phyloP scores from a whole-genome alignment of 2,888 invertebrate genomes.

The Cistogaster globosa region DNA sequence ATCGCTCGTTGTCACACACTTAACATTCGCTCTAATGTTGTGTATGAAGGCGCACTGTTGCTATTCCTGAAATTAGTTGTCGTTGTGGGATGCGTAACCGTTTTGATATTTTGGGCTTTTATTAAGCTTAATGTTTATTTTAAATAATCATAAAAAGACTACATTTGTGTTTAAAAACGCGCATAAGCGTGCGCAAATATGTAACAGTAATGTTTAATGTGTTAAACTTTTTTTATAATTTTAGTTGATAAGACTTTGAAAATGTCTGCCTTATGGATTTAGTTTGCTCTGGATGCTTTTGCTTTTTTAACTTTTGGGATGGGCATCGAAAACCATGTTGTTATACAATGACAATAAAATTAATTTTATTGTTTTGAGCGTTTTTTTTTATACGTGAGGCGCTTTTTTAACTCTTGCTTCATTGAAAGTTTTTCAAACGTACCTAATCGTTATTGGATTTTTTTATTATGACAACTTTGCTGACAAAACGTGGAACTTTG shows the following conservation, averaged over 20 bases:
- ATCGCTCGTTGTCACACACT: conserved; percentile 52
- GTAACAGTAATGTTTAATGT: conserved; percentile 30
- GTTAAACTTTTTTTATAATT: conserved; percentile 12
- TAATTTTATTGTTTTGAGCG: no score
- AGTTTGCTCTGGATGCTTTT: conserved; percentile 33
- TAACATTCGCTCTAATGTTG: conserved; percentile 50
- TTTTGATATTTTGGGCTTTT: conserved; percentile 67
- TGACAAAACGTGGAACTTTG: no score
- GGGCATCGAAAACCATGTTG: conserved; percentile 25
- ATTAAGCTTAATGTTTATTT: conserved; percentile 78
- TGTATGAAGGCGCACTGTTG: conserved; percentile 21
- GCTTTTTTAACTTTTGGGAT: conserved; percentile 6
- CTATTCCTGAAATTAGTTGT: neutral
- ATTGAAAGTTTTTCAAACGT: no score
- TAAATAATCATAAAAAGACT: conserved; percentile 67
- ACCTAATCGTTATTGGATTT: no score
- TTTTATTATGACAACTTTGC: no score
- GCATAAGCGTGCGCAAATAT: neutral
- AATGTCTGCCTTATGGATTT: conserved; percentile 55
- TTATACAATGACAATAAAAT: conserved; percentile 47
- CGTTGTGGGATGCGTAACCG: conserved; percentile 16
- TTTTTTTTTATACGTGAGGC: no score
- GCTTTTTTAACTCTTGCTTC: no score
- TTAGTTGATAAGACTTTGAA: conserved; percentile 45
- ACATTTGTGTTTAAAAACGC: conserved; percentile 8